Evolutionary conservation across 2,113 vertebrate species (phyloP).

Genomic region (Podocnemis expansa): DNA sequence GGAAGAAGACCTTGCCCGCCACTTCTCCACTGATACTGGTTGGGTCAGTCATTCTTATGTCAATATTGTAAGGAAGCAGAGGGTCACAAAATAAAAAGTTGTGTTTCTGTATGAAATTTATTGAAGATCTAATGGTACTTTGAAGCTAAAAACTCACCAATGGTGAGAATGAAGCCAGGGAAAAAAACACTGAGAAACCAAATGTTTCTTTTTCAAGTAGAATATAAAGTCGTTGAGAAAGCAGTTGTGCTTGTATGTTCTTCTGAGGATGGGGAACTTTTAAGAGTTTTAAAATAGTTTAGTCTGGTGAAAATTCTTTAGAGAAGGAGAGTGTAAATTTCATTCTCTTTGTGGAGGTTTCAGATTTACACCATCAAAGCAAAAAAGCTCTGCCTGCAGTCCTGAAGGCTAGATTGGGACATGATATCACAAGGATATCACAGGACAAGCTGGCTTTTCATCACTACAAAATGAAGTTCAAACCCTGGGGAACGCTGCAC

Average conservation of each 20-base stretch:
- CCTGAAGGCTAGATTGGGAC: fast-evolving
- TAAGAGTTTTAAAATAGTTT: not conserved
- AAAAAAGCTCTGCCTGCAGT: not conserved
- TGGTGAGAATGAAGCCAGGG: not conserved
- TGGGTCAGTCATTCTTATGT: fast-evolving
- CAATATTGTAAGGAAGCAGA: not conserved
- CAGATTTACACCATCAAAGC: not conserved
- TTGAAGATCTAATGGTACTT: not conserved
- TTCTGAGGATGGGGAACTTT: not conserved
- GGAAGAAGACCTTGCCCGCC: fast-evolving
- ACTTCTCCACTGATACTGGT: fast-evolving
- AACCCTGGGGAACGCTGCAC: fast-evolving
- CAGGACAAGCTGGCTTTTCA: not conserved
- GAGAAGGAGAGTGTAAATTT: not conserved
- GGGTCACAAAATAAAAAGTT: not conserved
- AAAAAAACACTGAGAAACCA: not conserved
- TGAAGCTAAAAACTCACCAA: not conserved
- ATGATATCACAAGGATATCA: fast-evolving
- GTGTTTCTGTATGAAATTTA: not conserved
- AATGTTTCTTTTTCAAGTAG: not conserved
- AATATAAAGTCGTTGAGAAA: not conserved
- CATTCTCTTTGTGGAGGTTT: not conserved
- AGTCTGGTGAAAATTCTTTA: not conserved
- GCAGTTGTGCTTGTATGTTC: not conserved
- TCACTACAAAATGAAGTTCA: not conserved